Evolutionary conservation across 2,113 vertebrate genomes (phyloP).

Genomic region (Furnarius figulus): DNA sequence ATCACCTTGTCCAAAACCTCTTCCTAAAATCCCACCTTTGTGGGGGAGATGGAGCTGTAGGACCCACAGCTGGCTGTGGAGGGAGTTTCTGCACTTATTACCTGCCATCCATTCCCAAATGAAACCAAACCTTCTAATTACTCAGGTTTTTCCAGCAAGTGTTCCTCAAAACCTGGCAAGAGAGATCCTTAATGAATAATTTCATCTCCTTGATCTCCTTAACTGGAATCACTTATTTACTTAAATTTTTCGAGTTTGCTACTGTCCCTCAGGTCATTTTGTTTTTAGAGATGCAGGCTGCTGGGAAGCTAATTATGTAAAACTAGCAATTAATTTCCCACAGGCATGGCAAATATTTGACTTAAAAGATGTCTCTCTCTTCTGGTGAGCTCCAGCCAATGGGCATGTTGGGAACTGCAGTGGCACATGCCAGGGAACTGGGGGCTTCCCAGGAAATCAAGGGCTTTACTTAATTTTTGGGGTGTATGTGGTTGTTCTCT

Average conservation of each 20-base stretch:
- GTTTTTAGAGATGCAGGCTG: not conserved
- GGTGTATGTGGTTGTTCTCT: rapidly evolving
- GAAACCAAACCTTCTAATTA: not conserved
- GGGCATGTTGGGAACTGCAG: not conserved
- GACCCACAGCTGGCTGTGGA: not conserved
- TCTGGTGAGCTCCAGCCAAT: not conserved
- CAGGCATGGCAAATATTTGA: constrained; percentile 28
- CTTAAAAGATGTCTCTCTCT: not conserved
- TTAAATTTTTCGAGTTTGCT: not conserved
- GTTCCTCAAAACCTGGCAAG: not conserved
- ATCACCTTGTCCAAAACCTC: not conserved
- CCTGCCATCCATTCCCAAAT: not conserved
- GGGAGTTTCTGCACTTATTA: not conserved
- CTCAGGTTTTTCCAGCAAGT: not conserved
- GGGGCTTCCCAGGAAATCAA: not conserved
- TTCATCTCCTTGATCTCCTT: constrained; percentile 43
- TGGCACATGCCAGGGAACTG: not conserved
- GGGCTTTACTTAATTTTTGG: not conserved
- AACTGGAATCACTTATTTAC: constrained; percentile 38
- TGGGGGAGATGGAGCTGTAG: not conserved
- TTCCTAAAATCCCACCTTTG: rapidly evolving
- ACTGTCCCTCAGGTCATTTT: constrained; percentile 48
- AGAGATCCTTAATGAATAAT: constrained; percentile 8
- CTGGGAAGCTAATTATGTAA: constrained; percentile 41
- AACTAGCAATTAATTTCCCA: constrained; percentile 49